Evolutionary conservation across 2,113 vertebrate species (phyloP), one percentile per base, ranked within the genome.

Genomic region (Oenanthe oenanthe): DNA sequence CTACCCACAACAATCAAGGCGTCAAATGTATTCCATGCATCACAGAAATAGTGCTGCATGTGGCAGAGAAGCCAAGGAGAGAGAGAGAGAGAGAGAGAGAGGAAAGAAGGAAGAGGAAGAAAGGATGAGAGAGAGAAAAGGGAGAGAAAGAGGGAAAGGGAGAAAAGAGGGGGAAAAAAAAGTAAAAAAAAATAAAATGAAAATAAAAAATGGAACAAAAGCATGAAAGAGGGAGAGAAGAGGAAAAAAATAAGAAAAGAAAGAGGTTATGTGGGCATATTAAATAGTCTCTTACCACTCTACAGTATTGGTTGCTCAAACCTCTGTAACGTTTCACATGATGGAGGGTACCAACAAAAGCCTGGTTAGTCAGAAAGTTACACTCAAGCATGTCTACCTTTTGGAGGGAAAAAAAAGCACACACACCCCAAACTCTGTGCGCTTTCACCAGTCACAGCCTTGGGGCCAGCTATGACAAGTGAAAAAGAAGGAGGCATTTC

Each of bases 1-100:
- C 99, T 99, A 99, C 99, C 99, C 98, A 99, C 99, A 99, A 99
- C 99, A 99, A 99, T 99, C 98, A 99, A 99, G 98, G 99, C 99
- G 98, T 99, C 99, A 99, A 99, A 99, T 98, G 99, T 99, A 98
- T 99, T 99, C 99, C 99, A 99, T 99, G 99, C 99, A 99, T 99
- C 99, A 99, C 99, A 99, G 99, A 99, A 99, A 99, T 99, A 99
- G 99, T 99, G 99, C 99, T 99, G 99, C 98, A 98, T 98, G 98
- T 98, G 97, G 97, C 97, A 97, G 97, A 97, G 97, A 96, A 97
- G 96, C 96, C 93, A 83, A 96, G 94, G 93, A 95, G 71, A 97
- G 95, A 97, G 66, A 97, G 88, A 92, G 22, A 95, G 50, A 95
- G 68, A 94, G 36, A 71, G 14, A 95, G 61, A 47, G 34, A 76